Base-by-base conservation (phyloP, 35 echinoderm and acorn worm genomes). In the Apostichopus californicus region DNA sequence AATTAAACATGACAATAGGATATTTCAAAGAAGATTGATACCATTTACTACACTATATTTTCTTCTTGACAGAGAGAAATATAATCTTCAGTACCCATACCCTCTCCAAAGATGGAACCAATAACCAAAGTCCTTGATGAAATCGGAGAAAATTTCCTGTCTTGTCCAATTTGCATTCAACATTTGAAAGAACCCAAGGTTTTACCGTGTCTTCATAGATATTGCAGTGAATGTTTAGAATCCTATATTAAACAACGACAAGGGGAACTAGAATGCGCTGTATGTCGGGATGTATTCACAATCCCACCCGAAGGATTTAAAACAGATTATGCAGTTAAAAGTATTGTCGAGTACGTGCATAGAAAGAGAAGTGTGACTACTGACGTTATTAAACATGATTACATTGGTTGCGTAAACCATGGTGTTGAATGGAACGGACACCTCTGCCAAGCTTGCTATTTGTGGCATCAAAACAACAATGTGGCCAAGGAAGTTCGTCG, bases 201-300 rank as follows among this genome's bases (percentile, higher is more conserved):
- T 5, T 83, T 83, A 54, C 80, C 80, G n/a, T 83, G 80, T 83
- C 46, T 83, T 56, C 80, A 83, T 83, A 34, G 80, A 55, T 83
- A 83, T 20, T 83, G 80, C 8, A 55, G 80, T 55, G 80, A 55
- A 0, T 83, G 80, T 54, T 83, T 83, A 55, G 56, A 75, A 7
- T n/a, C 71, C 0, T 75, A 75, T 75, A 75, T 75, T n/a, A 75
- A 22, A 75, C 71, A 75, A n/a, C 17, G 17, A 7, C 17, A 20
- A 20, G 71, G 71, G 1, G 13, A 75, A 18, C 21, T 75, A 22
- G 14, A 75, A 6, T 75, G 71, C 17, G 71, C 71, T 75, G 71
- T 75, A 20, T 75, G 71, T 75, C 71, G 71, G 20, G 20, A 75
- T 20, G 0, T 6, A 18, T 75, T 75, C n/a, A 6, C 21, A 13